These are phyloP conservation scores for Mythimna albipuncta DNA, from an alignment of 2,888 invertebrate genomes.

Conservation along the genomic window DNA sequence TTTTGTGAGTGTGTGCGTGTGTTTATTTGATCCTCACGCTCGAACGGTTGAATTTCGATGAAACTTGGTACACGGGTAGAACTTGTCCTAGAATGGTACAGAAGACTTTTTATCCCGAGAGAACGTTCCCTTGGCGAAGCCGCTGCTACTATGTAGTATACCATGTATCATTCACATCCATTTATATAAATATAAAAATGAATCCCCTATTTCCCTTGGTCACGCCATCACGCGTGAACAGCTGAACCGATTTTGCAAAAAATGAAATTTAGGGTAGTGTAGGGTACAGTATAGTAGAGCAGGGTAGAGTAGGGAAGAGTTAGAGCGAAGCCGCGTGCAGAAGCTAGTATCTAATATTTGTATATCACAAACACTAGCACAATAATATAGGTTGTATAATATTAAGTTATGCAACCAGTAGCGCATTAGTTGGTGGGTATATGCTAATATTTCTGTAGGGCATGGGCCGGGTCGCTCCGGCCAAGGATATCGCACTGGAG, in stretches of 20 bases:
- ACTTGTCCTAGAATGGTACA: neutral
- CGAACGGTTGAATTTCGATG: neutral
- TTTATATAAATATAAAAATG: neutral
- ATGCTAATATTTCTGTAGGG: constrained; percentile 72
- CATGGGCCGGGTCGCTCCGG: constrained; percentile 69
- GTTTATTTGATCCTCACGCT: neutral
- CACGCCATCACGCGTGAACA: too few species aligned
- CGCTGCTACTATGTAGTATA: neutral
- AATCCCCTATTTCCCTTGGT: too few species aligned
- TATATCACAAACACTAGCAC: constrained; percentile 18
- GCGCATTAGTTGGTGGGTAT: constrained; percentile 63
- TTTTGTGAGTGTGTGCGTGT: neutral
- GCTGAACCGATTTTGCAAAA: too few species aligned
- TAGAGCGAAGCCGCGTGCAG: too few species aligned
- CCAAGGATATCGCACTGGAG: constrained; percentile 75
- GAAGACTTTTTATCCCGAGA: neutral
- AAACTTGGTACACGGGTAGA: neutral
- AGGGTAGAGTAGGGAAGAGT: too few species aligned
- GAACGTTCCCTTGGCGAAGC: neutral
- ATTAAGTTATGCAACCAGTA: constrained; percentile 63
- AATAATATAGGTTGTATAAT: constrained; percentile 55
- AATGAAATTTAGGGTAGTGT: too few species aligned
- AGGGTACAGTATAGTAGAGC: too few species aligned
- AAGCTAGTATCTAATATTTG: too few species aligned
- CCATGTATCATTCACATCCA: constrained; percentile 23